A percentile compares a stretch with the other conserved stretches of the same genome.
These are phyloP conservation scores for Bellardia pandia DNA, from an alignment of 2,888 invertebrate species.

Conservation along the genomic window DNA sequence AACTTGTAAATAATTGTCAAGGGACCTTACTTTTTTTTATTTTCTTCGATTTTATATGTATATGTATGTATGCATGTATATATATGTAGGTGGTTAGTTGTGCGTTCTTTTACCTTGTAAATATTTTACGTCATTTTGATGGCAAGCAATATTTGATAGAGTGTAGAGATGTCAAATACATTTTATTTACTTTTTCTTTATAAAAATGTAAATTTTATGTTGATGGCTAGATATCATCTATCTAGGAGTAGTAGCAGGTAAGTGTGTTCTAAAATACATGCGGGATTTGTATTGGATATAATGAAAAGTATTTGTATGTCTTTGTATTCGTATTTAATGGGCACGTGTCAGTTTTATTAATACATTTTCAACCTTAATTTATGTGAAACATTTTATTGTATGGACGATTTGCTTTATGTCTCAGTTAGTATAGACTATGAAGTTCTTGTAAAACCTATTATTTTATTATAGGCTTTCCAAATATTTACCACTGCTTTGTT, in stretches of 20 bases:
- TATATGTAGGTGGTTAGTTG: constrained; percentile 19
- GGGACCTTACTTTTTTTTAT: constrained; percentile 40
- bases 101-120: constrained; percentile 8
- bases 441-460: not conserved
- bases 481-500: not conserved
- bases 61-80: not conserved
- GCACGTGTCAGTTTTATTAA: constrained; percentile 33
- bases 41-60: not conserved
- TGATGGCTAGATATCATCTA: constrained; percentile 45
- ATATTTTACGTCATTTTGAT: not conserved
- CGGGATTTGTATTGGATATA: not conserved
- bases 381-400: constrained; percentile 8
- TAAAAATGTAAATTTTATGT: constrained; percentile 64
- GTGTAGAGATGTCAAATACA: not conserved
- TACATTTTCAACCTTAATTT: constrained; percentile 12
- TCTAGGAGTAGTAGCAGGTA: not conserved
- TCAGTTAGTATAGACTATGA: not conserved
- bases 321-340: constrained; percentile 27
- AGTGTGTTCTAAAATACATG: not conserved
- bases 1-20: constrained; percentile 56
- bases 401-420: constrained; percentile 2
- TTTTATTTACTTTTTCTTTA: constrained; percentile 43
- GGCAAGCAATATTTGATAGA: constrained; percentile 31
- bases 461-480: not conserved
- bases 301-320: constrained; percentile 9